A percentile compares a stretch with the other conserved stretches of the same genome.
phyloP scores from a whole-genome alignment of 2,888 invertebrate genomes.

The Saturnia japonica region DNA sequence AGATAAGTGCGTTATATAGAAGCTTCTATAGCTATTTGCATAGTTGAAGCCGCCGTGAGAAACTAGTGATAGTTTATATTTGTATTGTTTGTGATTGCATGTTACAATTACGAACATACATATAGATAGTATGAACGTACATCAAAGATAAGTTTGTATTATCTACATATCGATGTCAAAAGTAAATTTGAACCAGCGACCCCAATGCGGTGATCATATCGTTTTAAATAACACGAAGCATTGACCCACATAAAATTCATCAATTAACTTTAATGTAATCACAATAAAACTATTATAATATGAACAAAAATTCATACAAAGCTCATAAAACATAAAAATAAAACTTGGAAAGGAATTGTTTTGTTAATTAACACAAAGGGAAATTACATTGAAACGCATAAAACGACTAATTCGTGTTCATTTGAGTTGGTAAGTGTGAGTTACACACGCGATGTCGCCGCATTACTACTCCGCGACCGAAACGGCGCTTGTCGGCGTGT shows the following conservation, averaged over 20 bases:
- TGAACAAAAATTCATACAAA: slow-evolving; percentile 4
- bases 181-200: neutral
- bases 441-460: slow-evolving; percentile 15
- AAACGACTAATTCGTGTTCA: slow-evolving; percentile 51
- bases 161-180: neutral
- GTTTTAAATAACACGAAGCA: neutral
- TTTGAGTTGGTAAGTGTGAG: slow-evolving; percentile 27
- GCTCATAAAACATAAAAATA: slow-evolving; percentile 14
- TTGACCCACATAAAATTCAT: slow-evolving; percentile 1
- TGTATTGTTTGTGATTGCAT: no score
- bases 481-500: neutral
- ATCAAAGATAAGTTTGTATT: neutral
- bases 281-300: slow-evolving; percentile 12
- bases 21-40: no score
- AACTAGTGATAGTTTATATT: no score
- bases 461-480: neutral
- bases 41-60: no score
- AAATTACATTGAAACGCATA: slow-evolving; percentile 46
- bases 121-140: neutral
- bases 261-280: neutral
- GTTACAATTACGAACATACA: neutral
- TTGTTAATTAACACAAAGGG: slow-evolving; percentile 50
- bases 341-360: slow-evolving; percentile 41
- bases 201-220: neutral
- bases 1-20: no score